These are phyloP conservation scores for Taphrorychus bicolor DNA, from an alignment of 2,888 invertebrate species.

Conservation along the genomic window DNA sequence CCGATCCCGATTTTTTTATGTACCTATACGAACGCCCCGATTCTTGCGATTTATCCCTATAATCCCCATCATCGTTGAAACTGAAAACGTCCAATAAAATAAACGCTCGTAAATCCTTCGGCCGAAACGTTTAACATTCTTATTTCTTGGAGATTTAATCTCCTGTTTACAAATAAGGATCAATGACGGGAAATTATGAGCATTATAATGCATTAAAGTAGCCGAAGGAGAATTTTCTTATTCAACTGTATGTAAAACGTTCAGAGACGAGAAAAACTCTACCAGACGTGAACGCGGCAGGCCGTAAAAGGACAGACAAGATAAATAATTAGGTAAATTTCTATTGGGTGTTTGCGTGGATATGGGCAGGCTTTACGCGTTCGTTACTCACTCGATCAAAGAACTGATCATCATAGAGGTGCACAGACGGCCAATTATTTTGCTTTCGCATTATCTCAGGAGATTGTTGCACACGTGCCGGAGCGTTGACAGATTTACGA, in stretches of 20 bases:
- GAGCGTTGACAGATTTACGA: neutral
- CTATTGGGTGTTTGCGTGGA: slow-evolving; percentile 1
- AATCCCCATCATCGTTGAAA: neutral
- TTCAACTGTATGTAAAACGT: slow-evolving; percentile 1
- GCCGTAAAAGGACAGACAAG: neutral
- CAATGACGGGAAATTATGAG: neutral
- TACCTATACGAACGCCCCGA: too few species aligned
- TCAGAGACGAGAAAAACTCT: neutral
- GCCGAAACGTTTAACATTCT: slow-evolving; percentile 6
- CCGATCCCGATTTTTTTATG: too few species aligned
- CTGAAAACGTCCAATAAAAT: slow-evolving; percentile 2
- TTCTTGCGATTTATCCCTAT: too few species aligned
- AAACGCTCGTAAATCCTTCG: neutral
- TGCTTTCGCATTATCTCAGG: neutral
- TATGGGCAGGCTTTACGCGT: neutral
- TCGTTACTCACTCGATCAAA: too few species aligned
- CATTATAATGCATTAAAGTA: slow-evolving; percentile 1
- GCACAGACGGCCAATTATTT: neutral
- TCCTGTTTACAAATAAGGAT: neutral
- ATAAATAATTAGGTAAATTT: slow-evolving; percentile 1
- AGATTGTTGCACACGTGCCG: neutral
- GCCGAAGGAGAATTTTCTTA: neutral
- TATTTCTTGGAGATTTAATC: slow-evolving; percentile 4
- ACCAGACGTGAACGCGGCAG: neutral
- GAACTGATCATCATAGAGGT: too few species aligned